These are phyloP conservation scores for Carollia perspicillata DNA, from an alignment of 2,113 vertebrate genomes.

Conservation along the genomic window DNA sequence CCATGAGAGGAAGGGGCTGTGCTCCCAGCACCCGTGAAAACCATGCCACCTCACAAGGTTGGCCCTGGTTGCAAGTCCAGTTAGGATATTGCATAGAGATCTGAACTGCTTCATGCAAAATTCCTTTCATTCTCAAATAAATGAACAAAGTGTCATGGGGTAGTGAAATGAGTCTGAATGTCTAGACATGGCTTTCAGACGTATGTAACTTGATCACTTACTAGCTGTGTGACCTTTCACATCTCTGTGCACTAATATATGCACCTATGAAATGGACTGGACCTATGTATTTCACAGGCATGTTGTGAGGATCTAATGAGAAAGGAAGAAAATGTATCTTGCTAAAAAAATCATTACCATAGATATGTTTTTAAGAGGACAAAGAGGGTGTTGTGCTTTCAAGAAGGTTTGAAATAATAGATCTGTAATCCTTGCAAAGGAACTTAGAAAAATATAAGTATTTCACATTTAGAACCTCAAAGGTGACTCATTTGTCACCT, in stretches of 20 bases:
- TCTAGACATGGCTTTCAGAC: slow-evolving; percentile 62
- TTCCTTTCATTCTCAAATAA: slow-evolving; percentile 56
- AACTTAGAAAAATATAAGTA: slow-evolving; percentile 27
- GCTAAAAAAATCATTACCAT: background rate
- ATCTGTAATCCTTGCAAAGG: slow-evolving; percentile 29
- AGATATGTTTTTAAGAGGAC: background rate
- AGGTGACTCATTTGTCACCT: background rate
- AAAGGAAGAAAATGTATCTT: background rate
- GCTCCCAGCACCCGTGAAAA: background rate
- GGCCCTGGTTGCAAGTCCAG: background rate
- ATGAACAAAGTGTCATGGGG: slow-evolving; percentile 10
- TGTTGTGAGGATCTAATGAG: slow-evolving; percentile 10
- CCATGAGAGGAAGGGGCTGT: background rate
- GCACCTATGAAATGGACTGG: background rate
- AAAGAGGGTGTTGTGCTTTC: slow-evolving; percentile 6
- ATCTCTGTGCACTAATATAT: slow-evolving; percentile 25
- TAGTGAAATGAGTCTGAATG: slow-evolving; percentile 39
- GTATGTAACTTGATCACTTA: slow-evolving; percentile 31
- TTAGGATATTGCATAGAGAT: background rate
- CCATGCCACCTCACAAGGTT: background rate
- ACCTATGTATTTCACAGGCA: slow-evolving; percentile 5
- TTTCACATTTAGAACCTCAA: slow-evolving; percentile 29
- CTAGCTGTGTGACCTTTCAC: slow-evolving; percentile 45
- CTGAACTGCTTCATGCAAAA: background rate
- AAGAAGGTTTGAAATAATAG: slow-evolving; percentile 10